Conservation (phyloP, 92 coral and sea anemone genomes). For the Palythoa grandis region DNA sequence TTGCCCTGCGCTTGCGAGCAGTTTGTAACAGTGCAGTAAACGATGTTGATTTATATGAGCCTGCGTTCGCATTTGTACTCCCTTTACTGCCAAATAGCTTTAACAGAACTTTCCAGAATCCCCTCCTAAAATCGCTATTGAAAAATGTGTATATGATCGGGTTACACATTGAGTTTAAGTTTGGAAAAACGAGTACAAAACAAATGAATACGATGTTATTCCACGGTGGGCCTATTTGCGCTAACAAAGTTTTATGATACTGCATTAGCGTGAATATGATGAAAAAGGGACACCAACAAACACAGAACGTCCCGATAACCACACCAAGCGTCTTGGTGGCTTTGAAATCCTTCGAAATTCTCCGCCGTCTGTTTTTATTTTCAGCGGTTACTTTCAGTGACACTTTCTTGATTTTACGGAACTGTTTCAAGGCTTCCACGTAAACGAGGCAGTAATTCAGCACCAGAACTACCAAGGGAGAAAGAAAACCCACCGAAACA, state of each 20-base stretch:
- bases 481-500: conserved; percentile 78
- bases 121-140: conserved; percentile 79
- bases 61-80: too few relatives aligned
- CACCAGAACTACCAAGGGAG: conserved; percentile 75
- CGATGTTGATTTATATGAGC: neutral
- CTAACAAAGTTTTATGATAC: conserved; percentile 49
- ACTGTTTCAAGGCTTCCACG: conserved; percentile 81
- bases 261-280: conserved; percentile 71
- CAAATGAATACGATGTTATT: conserved; percentile 33
- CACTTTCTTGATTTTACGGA: conserved; percentile 71
- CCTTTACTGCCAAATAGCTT: conserved; percentile 1
- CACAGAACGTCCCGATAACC: conserved; percentile 82
- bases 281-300: conserved; percentile 95
- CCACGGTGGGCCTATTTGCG: conserved; percentile 22
- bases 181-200: conserved; percentile 71
- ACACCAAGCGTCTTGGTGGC: conserved; percentile 91
- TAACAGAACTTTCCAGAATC: conserved; percentile 77
- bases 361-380: conserved; percentile 21
- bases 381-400: conserved; percentile 26
- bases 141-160: conserved; percentile 95
- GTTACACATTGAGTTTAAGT: conserved; percentile 86
- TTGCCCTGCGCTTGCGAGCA: conserved; percentile 13
- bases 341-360: conserved; percentile 67
- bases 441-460: conserved; percentile 76
- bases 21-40: neutral